Conservation (phyloP, 2,888 invertebrate species). For the Lysandra bellargus region DNA sequence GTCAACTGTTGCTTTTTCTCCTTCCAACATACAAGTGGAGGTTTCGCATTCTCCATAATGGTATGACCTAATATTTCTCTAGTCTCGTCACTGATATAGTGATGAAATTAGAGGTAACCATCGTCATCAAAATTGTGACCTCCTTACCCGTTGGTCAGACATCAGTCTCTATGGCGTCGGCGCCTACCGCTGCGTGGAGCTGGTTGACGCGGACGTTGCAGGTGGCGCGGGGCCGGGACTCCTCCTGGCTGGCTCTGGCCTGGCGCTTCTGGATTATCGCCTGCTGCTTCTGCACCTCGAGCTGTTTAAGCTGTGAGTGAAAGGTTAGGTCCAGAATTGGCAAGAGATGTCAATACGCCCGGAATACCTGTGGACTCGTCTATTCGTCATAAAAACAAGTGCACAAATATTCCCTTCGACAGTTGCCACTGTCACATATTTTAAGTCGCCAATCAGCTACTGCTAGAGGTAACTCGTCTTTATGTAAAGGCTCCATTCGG, state of each 20-base stretch:
- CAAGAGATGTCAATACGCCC: no score
- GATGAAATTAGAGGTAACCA: no score
- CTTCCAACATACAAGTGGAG: no score
- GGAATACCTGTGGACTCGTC: no score
- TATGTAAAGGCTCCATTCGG: no score
- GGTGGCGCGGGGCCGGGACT: constrained; percentile 48
- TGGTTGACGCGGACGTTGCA: constrained; percentile 75
- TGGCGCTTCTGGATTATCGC: constrained; percentile 48
- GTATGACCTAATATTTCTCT: no score
- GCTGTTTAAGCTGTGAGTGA: constrained; percentile 58
- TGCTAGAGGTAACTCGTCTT: background rate
- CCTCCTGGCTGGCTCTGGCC: constrained; percentile 39
- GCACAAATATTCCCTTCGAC: no score
- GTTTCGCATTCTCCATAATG: no score
- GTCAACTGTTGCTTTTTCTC: no score
- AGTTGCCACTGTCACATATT: background rate
- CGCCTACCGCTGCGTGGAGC: constrained; percentile 85
- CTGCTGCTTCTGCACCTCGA: constrained; percentile 60
- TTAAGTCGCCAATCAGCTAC: no score
- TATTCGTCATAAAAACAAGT: no score
- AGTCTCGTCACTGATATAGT: no score
- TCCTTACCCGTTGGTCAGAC: constrained; percentile 94
- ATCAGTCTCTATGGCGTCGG: constrained; percentile 95
- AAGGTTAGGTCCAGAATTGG: background rate
- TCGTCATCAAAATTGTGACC: background rate